Evolutionary conservation across 1,140 invertebrate genomes (phyloP), one percentile per base, ranked within the genome.

Genomic region (Brachionus plicatilis): DNA sequence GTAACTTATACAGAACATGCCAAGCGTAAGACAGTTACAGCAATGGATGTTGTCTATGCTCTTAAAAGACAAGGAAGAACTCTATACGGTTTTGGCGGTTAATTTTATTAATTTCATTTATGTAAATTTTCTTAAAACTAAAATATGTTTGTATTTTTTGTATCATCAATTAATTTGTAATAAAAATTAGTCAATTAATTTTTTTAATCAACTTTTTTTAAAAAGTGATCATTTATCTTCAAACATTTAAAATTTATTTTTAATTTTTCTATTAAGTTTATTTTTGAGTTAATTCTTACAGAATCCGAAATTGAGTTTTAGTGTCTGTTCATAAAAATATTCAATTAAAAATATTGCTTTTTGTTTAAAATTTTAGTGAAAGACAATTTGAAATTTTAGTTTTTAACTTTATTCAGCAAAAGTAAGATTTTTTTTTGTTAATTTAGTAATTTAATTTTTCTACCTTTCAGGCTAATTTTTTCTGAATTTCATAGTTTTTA

Each of bases 11-110:
- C 93, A 11, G 93, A 84, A 88, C 93, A 94, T 88, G 93, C 93
- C 85, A 94, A 94, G 90, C 90, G 94, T 85, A 95, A 94, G 90
- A 95, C 94, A 24, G 91, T 92, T 50, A 95, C 94, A 11, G 93
- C 94, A 78, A 95, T 95, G 94, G 94, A 95, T 87, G 93, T 95
- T 12, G 94, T 95, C 24, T 95, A 95, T 87, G 94, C 94, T 41
- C 89, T 95, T 85, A 95, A 95, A 89, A 90, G 94, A 66, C 94
- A 95, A 90, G 94, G 94, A 45, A 90, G 93, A 68, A 92, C 91
- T 41, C 88, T 92, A n/a, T 92, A 92, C 87, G 91, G 92, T 85
- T 92, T 92, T 86, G 79, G 79, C 45, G 43, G 43, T n/a, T 83
- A 66, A 83, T 85, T 45, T 4, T 33, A 14, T 45, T 29, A n/a